A percentile compares a stretch with the other conserved stretches of the same genome.
phyloP scores from a whole-genome alignment of 2,113 vertebrate species.

The Anhinga anhinga region DNA sequence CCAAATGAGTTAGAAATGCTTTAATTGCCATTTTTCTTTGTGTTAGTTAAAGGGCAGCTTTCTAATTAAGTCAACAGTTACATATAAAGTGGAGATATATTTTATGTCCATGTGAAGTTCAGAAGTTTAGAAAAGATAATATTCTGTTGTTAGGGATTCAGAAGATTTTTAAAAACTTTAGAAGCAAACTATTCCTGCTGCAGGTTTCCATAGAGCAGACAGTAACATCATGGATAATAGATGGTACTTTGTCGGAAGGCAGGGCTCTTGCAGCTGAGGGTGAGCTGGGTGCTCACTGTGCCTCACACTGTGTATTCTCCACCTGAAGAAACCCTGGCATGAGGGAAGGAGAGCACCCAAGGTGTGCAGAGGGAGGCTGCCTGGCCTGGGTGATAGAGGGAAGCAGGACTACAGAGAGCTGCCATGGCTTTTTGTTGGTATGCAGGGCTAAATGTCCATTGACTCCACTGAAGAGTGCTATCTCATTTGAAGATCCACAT shows the following conservation, averaged over 20 bases:
- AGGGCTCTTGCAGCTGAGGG: not conserved
- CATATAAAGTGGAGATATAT: not conserved
- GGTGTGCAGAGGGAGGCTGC: too few relatives aligned
- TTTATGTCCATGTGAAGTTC: not conserved
- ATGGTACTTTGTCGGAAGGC: not conserved
- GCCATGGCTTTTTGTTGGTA: not conserved
- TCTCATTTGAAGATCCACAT: not conserved
- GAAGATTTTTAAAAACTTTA: not conserved
- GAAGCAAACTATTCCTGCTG: not conserved
- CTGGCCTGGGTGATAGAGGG: not conserved
- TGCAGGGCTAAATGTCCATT: not conserved
- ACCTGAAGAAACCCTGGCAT: not conserved
- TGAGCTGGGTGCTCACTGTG: not conserved
- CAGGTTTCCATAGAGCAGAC: not conserved
- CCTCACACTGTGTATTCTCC: not conserved
- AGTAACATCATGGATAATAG: not conserved
- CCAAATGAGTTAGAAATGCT: not conserved
- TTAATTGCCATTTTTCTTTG: not conserved
- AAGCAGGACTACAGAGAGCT: not conserved
- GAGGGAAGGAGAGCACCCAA: not conserved
- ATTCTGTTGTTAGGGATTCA: not conserved
- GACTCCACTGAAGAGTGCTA: not conserved
- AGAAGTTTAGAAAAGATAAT: not conserved
- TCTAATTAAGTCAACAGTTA: not conserved
- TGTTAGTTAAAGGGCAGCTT: not conserved